These are phyloP conservation scores for Leptoclinus maculatus DNA, from an alignment of 2,797 vertebrate genomes.

Conservation along the genomic window DNA sequence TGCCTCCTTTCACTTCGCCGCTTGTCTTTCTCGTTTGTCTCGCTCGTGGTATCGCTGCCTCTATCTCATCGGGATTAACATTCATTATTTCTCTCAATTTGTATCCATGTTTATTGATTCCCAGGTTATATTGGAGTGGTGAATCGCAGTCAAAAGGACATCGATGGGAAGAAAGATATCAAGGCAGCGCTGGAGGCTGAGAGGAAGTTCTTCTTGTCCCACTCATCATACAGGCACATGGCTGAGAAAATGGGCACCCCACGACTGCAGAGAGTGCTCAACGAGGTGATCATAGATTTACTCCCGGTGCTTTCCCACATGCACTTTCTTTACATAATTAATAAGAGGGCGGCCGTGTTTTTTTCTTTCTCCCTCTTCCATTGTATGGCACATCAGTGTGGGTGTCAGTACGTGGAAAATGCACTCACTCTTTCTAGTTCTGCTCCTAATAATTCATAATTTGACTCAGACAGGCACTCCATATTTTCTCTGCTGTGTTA, in stretches of 20 bases:
- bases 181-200: conserved; percentile 89
- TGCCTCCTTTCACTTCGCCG: not conserved
- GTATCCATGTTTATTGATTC: not conserved
- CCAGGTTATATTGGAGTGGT: conserved; percentile 92
- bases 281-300: conserved; percentile 84
- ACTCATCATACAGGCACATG: conserved; percentile 88
- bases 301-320: conserved; percentile 22
- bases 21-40: not conserved
- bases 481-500: conserved; percentile 18
- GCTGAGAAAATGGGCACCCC: conserved; percentile 91
- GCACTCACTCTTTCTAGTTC: conserved; percentile 30
- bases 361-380: conserved; percentile 1
- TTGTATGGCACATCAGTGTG: conserved; percentile 33
- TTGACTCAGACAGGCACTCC: conserved; percentile 11
- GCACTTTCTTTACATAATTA: conserved; percentile 72
- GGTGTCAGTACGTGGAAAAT: conserved; percentile 48
- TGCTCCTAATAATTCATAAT: conserved; percentile 36
- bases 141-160: conserved; percentile 94
- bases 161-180: conserved; percentile 92
- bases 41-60: not conserved
- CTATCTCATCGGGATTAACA: not conserved
- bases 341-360: conserved; percentile 42
- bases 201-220: conserved; percentile 91
- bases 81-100: conserved; percentile 10
- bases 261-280: conserved; percentile 88